phyloP scores from a whole-genome alignment of 1,140 invertebrate species.

The Drosophila bocki region DNA sequence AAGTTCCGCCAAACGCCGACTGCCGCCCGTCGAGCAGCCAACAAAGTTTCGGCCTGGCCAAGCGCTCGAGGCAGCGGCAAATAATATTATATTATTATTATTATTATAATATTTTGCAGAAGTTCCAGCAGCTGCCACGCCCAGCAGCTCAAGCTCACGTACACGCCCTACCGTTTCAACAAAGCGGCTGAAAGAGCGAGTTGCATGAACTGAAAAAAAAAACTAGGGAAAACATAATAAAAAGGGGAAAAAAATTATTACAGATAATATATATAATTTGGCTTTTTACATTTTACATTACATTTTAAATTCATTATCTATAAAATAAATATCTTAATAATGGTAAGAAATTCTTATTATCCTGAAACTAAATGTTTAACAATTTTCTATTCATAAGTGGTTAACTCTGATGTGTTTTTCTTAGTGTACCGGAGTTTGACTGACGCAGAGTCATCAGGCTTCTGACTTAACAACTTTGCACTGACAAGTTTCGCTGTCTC shows the following conservation, averaged over 20 bases:
- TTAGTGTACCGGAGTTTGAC: constrained; percentile 25
- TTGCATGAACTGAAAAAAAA: constrained; percentile 6
- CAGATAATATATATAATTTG: neutral
- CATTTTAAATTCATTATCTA: neutral
- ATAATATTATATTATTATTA: constrained; percentile 42
- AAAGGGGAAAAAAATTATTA: neutral
- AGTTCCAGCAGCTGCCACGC: constrained; percentile 39
- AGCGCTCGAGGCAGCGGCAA: constrained; percentile 18
- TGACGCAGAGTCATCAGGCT: constrained; percentile 74
- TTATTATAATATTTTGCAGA: constrained; percentile 50
- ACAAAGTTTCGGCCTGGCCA: constrained; percentile 33
- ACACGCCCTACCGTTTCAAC: constrained; percentile 39
- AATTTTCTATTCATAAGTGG: neutral
- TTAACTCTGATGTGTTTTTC: neutral
- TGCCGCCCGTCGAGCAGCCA: constrained; percentile 21
- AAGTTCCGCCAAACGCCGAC: constrained; percentile 9
- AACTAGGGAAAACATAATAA: neutral
- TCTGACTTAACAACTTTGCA: constrained; percentile 80
- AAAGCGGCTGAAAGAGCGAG: constrained; percentile 9
- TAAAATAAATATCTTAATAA: neutral
- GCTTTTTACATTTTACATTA: neutral
- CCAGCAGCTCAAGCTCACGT: constrained; percentile 43
- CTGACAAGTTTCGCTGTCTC: constrained; percentile 76
- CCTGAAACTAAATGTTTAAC: neutral
- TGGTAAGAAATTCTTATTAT: too few relatives aligned